phyloP scores from a whole-genome alignment of 2,888 invertebrate species.

The Eueremaeus valkanovi region DNA sequence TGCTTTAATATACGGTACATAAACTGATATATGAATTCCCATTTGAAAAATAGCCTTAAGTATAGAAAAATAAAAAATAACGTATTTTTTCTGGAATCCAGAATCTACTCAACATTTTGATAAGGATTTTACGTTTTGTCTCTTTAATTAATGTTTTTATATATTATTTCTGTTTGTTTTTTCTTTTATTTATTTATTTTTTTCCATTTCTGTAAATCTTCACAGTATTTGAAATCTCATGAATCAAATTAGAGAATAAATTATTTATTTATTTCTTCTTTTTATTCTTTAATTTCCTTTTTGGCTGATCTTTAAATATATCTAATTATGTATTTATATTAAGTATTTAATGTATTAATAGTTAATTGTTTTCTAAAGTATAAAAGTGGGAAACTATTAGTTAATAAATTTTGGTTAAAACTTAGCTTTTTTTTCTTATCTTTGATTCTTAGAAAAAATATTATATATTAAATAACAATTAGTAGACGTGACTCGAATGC shows the following conservation, averaged over 20 bases:
- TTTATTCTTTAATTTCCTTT: not conserved
- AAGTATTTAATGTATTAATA: not conserved
- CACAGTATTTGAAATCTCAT: not conserved
- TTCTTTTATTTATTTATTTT: not conserved
- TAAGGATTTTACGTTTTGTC: not conserved
- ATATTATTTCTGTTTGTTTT: not conserved
- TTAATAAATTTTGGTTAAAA: not conserved
- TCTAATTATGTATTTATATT: not conserved
- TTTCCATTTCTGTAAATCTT: not conserved
- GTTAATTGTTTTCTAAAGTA: not conserved
- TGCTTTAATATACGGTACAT: not conserved
- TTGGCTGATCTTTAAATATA: too few relatives aligned
- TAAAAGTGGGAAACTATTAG: not conserved
- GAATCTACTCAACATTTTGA: too few relatives aligned
- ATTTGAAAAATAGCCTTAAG: not conserved
- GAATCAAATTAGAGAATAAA: not conserved
- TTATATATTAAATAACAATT: constrained; percentile 15
- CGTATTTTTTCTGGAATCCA: too few relatives aligned
- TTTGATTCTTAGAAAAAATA: not conserved
- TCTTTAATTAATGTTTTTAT: not conserved
- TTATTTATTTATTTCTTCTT: not conserved
- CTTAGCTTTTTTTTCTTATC: not conserved
- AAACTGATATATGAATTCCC: not conserved
- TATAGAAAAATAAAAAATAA: not conserved
- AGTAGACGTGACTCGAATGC: not conserved